Evolutionary conservation across 1,140 invertebrate species (phyloP).

Genomic region (Ceratoteleas bidentatus): DNA sequence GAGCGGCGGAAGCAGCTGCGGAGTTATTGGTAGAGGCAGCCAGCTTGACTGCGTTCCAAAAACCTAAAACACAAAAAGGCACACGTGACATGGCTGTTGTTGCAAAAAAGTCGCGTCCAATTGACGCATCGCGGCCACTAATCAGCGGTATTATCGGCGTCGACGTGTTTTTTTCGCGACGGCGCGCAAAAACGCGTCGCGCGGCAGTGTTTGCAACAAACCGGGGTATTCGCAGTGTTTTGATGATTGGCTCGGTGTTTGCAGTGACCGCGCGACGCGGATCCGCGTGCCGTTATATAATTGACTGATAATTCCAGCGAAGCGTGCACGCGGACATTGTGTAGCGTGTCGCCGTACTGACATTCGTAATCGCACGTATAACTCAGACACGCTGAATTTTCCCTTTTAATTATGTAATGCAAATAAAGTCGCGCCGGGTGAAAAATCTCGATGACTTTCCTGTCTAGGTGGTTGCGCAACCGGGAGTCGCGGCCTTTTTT

Average conservation of each 20-base stretch:
- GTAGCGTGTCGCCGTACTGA: background rate
- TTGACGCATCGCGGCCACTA: constrained; percentile 1
- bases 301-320: constrained; percentile 23
- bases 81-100: constrained; percentile 18
- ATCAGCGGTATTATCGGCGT: background rate
- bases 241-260: constrained; percentile 2
- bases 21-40: constrained; percentile 85
- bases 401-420: constrained; percentile 30
- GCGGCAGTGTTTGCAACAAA: background rate
- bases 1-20: constrained; percentile 74
- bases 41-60: constrained; percentile 84
- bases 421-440: no score
- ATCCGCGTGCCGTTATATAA: constrained; percentile 32
- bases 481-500: no score
- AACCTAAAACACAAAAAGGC: constrained; percentile 76
- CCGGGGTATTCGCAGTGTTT: background rate
- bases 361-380: constrained; percentile 10
- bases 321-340: constrained; percentile 20
- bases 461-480: no score
- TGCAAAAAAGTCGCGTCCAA: constrained; percentile 1
- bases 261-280: constrained; percentile 2
- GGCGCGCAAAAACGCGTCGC: no score
- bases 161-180: no score
- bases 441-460: no score
- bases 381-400: constrained; percentile 10